Evolutionary conservation across 2,113 vertebrate species (phyloP).

Genomic region (Barbus barbus): DNA sequence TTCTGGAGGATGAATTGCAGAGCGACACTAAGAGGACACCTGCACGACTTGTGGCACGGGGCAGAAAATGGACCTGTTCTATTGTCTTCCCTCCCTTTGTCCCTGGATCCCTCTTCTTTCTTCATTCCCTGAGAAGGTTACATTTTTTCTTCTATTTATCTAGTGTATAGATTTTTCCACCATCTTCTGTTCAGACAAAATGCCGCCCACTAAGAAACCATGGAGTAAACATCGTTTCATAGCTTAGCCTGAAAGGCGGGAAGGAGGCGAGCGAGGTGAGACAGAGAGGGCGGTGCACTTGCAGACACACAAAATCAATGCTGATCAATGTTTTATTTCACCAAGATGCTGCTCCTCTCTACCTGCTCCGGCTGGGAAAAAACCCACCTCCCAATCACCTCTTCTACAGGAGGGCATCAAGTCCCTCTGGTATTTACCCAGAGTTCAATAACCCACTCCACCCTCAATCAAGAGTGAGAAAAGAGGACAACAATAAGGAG

Average conservation of each 20-base stretch:
- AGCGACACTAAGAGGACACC: not conserved
- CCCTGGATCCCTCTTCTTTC: slow-evolving; percentile 20
- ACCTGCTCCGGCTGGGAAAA: slow-evolving; percentile 50
- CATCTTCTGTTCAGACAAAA: slow-evolving; percentile 51
- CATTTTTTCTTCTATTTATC: slow-evolving; percentile 49
- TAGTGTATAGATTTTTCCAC: slow-evolving; percentile 54
- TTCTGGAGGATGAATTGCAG: slow-evolving; percentile 22
- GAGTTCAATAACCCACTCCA: slow-evolving; percentile 47
- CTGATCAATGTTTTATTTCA: slow-evolving; percentile 65
- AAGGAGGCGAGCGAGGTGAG: slow-evolving; percentile 34
- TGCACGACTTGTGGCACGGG: slow-evolving; percentile 8
- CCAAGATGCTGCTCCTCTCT: slow-evolving; percentile 50
- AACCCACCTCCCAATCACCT: slow-evolving; percentile 49
- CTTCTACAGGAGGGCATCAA: too few relatives aligned
- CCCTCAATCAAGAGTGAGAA: slow-evolving; percentile 50
- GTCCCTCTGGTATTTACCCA: slow-evolving; percentile 43
- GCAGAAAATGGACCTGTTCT: slow-evolving; percentile 37
- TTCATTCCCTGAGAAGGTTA: slow-evolving; percentile 30
- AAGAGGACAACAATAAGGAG: slow-evolving; percentile 48
- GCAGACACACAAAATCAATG: slow-evolving; percentile 63
- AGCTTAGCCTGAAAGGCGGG: slow-evolving; percentile 19
- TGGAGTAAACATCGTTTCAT: slow-evolving; percentile 55
- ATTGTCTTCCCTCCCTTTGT: slow-evolving; percentile 30
- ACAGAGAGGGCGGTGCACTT: slow-evolving; percentile 36
- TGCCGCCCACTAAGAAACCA: slow-evolving; percentile 52